Base-by-base conservation (phyloP, 2,888 invertebrate species). In the Apeira syringaria region DNA sequence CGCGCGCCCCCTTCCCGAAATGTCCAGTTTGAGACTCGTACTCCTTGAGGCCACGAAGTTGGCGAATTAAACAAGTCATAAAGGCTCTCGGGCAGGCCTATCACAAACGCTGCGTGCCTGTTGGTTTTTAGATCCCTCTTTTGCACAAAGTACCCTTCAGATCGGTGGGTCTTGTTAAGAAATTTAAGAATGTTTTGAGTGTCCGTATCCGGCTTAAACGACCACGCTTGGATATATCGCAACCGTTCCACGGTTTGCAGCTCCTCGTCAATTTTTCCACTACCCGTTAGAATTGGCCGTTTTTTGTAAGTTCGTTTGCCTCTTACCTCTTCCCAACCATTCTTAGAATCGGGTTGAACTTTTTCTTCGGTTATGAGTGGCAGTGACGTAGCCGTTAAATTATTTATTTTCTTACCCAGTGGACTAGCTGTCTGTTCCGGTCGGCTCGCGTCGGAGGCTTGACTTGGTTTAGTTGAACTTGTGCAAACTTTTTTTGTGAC, bases 51-150 rank as follows among this genome's bases (percentile, higher is more conserved):
- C 32, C 32, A 32, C 24, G 24, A 32, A 8, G 11, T 24, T 7
- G 32, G 32, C 22, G 12, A 20, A 11, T 12, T 11, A 6, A 32
- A 9, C 3, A 4, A 3, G 2, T 32, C 32, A 12, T 12, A 24
- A 6, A 22, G n/a, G 24, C 22, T 32, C n/a, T 32, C 32, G n/a
- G 32, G 32, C 12, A 32, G 8, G 0, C 32, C 32, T 12, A 32
- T 20, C 2, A 32, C 9, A n/a, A 32, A 32, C 7, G 20, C 32
- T 2, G 32, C 32, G 7, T 32, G 32, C 7, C 32, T 20, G 13
- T 32, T 11, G 1, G 22, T 12, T 32, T 32, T 32, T 8, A 22
- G 12, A 1, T 11, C 10, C n/a, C 32, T 11, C 11, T 32, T 32
- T 11, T 32, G n/a, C 1, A 32, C 32, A 11, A 4, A 24, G 12